Evolutionary conservation across 2,888 invertebrate species (phyloP), one percentile per base, ranked within the genome.

Genomic region (Leptopilina myrica): DNA sequence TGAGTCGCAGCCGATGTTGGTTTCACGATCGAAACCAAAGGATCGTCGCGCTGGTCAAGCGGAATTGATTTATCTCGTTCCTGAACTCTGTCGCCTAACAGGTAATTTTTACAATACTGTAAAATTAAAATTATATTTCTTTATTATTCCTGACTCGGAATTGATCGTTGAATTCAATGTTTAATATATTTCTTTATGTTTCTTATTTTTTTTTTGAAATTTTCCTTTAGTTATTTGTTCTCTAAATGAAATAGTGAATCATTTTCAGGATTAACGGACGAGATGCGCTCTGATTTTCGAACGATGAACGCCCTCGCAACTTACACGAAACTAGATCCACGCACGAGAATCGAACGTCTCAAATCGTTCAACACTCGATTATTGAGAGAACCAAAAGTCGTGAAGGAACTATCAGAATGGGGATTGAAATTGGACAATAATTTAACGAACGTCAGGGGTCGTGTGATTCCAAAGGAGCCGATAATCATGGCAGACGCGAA

Each of bases 61-160:
- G 0, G 95, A 95, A 81, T 9, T 86, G 1, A 94, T 97, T 12
- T 94, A 94, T 88, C 92, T 98, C 2, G 92, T 98, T 6, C 98
- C 98, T 0, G 97, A 98, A 91, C 91, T 98, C 77, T 97, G 97
- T 85, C 93, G 95, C 0, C 93, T 96, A 87, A 98, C 98, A 0
- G 98, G 98, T 87, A 59, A 33, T 33, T 33, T 33, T 20, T 20
- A 20, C 20, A 20, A 20, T 20, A 1, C 20, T 20, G 20, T 20
- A 20, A 20, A 20, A 20, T 20, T 20, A 20, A 43, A 7, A 7
- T 43, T 43, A 43, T 43, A 7, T 43, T 43, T 43, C 5, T 43
- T 6, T 6, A 6, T 43, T n/a, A n/a, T n/a, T n/a, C n/a, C n/a
- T n/a, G n/a, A n/a, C n/a, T n/a, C n/a, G n/a, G n/a, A n/a, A n/a